Base-by-base conservation (phyloP, 2,797 vertebrate genomes). In the Cygnus olor region DNA sequence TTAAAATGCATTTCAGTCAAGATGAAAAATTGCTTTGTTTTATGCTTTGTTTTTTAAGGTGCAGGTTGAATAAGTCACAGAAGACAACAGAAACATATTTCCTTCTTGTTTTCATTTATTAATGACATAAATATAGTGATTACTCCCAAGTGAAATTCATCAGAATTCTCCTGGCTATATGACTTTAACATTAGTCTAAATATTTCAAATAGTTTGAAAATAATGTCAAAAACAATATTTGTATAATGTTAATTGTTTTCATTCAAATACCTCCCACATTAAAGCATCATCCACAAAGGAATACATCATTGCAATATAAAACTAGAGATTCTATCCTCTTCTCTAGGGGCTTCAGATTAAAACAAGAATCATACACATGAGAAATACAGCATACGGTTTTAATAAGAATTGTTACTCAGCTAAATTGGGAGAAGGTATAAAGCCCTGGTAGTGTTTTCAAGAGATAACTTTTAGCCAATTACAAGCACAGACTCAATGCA, bases 81-180 rank as follows among this genome's bases (percentile, higher is more conserved):
- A 92, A 57, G 66, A 86, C 89, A 94, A 92, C 27, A 85, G 83
- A 71, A 96, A 91, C 93, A 22, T 32, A 87, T 96, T 96, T 80
- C 74, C 45, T 72, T 72, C 56, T 22, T 89, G 27, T 42, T 93
- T 72, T 84, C 12, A 0, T 78, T 86, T 94, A 81, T 91, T 90
- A 95, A 73, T 80, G 85, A 91, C 80, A 92, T n/a, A 79, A 93
- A 80, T 25, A 49, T 68, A 80, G 68, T 72, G 79, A 94, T 92
- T 89, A 95, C 36, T 85, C 30, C 58, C 32, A 36, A 74, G 64
- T 63, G 40, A 85, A 85, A 89, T 87, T 65, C 28, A 92, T 87
- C 73, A 87, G 74, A 73, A 85, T 34, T 34, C 78, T 77, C 56
- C 38, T 44, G 53, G 34, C 27, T 82, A 47, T 14, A 53, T 19